Evolutionary conservation across 2,113 vertebrate genomes (phyloP).

Genomic region (Sylvilagus bachmani): DNA sequence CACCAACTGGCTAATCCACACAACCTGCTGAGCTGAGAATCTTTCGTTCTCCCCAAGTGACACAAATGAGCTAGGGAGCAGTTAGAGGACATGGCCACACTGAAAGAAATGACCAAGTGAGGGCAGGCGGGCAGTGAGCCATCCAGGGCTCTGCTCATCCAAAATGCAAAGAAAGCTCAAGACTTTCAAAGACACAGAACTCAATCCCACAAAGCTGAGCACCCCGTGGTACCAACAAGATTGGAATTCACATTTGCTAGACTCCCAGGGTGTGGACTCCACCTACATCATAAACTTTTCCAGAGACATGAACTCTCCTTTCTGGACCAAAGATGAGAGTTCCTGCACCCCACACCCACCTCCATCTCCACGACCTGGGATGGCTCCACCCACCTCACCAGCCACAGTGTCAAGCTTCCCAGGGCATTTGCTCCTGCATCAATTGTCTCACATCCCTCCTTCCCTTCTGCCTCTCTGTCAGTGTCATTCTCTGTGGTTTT

Average conservation of each 20-base stretch:
- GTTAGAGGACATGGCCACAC: accelerated
- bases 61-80: neutral
- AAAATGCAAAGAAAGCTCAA: accelerated
- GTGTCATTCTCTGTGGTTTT: neutral
- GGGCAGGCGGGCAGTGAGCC: accelerated
- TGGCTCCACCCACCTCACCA: neutral
- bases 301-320: accelerated
- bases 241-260: neutral
- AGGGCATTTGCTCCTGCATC: accelerated
- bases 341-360: neutral
- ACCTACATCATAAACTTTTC: neutral
- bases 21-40: accelerated
- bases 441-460: neutral
- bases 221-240: neutral
- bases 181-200: neutral
- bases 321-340: accelerated
- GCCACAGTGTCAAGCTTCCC: neutral
- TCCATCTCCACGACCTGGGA: neutral
- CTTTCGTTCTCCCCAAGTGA: neutral
- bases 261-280: neutral
- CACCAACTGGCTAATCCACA: neutral
- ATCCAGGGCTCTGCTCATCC: accelerated
- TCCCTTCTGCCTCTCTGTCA: neutral
- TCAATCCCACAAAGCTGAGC: too few relatives aligned
- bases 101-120: neutral